phyloP scores from a whole-genome alignment of 1,140 invertebrate genomes.

The Lepidurus apus region DNA sequence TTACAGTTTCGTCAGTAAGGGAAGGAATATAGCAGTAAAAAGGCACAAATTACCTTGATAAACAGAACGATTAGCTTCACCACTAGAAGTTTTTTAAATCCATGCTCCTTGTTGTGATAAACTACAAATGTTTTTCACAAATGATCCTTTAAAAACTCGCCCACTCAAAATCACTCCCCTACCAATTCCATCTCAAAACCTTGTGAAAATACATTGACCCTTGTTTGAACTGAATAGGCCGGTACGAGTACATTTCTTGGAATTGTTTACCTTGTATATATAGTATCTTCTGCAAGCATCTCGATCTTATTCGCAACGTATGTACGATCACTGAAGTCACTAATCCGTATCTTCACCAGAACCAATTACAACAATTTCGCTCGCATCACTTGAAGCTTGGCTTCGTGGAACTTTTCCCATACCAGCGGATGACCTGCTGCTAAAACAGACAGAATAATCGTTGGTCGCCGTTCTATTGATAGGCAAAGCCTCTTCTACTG shows the following conservation, averaged over 20 bases:
- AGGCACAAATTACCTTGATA: conserved; percentile 6
- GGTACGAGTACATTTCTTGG: neutral
- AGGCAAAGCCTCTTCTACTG: neutral
- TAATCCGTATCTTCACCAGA: conserved; percentile 34
- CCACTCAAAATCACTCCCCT: neutral
- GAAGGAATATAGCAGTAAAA: neutral
- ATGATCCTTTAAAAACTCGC: neutral
- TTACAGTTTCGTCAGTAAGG: neutral
- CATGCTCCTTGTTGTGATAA: neutral
- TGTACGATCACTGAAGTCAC: neutral
- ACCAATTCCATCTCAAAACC: neutral
- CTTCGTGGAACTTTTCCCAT: neutral
- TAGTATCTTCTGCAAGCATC: neutral
- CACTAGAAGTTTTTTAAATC: neutral
- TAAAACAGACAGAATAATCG: neutral
- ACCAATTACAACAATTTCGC: conserved; percentile 21
- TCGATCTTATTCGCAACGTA: no score
- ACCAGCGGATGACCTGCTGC: neutral
- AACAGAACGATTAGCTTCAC: neutral
- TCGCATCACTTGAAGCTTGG: conserved; percentile 1
- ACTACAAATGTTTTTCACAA: conserved; percentile 3
- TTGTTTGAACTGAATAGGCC: neutral
- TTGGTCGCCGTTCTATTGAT: neutral
- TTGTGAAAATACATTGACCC: conserved; percentile 9
- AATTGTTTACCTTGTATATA: neutral